Base-by-base conservation (phyloP, 2,113 vertebrate genomes). In the Passer domesticus region DNA sequence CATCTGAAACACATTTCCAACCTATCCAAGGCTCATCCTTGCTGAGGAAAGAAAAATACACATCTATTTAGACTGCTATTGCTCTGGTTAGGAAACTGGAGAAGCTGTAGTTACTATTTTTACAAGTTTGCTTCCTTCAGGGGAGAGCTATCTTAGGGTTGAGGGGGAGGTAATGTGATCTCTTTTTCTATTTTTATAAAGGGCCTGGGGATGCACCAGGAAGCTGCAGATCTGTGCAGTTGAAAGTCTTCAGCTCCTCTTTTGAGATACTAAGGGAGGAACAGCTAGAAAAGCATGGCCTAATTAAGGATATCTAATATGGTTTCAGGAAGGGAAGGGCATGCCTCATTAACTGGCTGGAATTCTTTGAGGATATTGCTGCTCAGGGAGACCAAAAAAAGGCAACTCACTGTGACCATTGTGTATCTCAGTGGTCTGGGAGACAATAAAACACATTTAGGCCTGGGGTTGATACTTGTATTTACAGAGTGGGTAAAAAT, bases 291-390 rank as follows among this genome's bases (percentile, higher is more conserved):
- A 97, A 96, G 91, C 94, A 94, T 93, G 94, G 95, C 96, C 97
- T 98, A 97, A 98, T 97, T 97, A 95, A 94, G 89, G 96, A 94
- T 97, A 97, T 97, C 96, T 95, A 97, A 97, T 97, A 96, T 75
- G 91, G 94, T 97, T 94, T 95, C 96, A 96, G 96, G 97, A 97
- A 97, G 83, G 87, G 96, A 97, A 97, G 68, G 95, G 91, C 92
- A 95, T 88, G 97, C 96, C 96, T 97, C 96, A 97, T 96, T 97
- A 97, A 96, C 93, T 96, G 78, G 55, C 90, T 95, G 97, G 96
- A 97, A 97, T 97, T 95, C 97, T 94, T 96, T 94, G 93, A 96
- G 95, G 95, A 95, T 97, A 87, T 94, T 93, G 73, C 93, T 92
- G 95, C 91, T 93, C 68, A 89, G 91, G 82, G 95, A 94, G 68